Percentiles rank a stretch among this genome's conserved stretches.
phyloP scores from a whole-genome alignment of 2,888 invertebrate genomes.

The Lamellibrachia columna region DNA sequence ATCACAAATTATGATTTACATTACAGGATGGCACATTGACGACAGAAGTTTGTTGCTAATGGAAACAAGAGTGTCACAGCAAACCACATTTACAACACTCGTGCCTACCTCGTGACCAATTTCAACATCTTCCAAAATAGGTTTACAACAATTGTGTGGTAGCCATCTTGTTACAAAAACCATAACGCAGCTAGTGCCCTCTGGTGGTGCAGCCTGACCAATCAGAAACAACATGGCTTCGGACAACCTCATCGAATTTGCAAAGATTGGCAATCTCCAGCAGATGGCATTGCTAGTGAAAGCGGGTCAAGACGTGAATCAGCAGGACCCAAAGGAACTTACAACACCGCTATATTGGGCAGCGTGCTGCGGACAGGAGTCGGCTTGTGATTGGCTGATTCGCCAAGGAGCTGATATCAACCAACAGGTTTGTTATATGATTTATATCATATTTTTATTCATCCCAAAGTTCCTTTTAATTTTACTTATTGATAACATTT shows the following conservation, averaged over 20 bases:
- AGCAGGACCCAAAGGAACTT: background rate
- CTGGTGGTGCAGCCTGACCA: background rate
- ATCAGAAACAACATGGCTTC: background rate
- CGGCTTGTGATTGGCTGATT: constrained; percentile 32
- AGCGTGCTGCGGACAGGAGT: constrained; percentile 33
- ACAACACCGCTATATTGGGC: constrained; percentile 35
- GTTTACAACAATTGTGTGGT: background rate
- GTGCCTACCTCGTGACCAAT: background rate
- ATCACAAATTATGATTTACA: background rate
- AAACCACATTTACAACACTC: background rate
- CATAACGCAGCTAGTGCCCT: too few relatives aligned
- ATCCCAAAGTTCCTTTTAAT: too few relatives aligned
- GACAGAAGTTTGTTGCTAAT: background rate
- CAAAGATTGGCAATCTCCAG: background rate
- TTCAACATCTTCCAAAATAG: background rate
- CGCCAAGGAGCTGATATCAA: constrained; percentile 32
- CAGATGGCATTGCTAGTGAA: background rate
- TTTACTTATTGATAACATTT: too few relatives aligned
- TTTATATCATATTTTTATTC: too few relatives aligned
- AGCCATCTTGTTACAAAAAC: too few relatives aligned
- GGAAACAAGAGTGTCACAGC: background rate
- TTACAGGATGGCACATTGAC: background rate
- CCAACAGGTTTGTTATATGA: background rate
- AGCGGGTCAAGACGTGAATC: background rate
- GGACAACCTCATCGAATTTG: background rate